These are phyloP conservation scores for Drosophila suboccidentalis DNA, from an alignment of 2,888 invertebrate species.

Conservation along the genomic window DNA sequence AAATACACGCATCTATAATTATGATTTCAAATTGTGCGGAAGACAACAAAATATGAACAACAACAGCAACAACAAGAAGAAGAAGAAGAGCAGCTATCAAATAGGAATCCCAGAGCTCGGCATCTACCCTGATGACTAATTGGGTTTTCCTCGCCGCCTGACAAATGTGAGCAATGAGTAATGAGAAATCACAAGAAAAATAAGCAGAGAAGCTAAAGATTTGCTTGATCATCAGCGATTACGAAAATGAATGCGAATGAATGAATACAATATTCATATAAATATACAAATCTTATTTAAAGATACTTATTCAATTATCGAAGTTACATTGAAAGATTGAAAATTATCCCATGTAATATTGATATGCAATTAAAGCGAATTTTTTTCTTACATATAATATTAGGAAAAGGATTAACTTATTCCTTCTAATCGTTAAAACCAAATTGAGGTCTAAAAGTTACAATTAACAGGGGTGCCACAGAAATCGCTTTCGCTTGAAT, in stretches of 20 bases:
- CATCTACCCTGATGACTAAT: conserved; percentile 72
- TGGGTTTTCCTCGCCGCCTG: conserved; percentile 76
- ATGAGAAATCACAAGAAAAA: conserved; percentile 42
- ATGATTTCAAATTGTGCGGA: conserved; percentile 44
- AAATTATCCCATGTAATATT: too few relatives aligned
- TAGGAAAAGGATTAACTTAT: neutral
- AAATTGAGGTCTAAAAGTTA: neutral
- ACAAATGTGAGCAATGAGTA: conserved; percentile 58
- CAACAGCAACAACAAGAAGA: conserved; percentile 27
- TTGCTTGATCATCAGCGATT: conserved; percentile 13
- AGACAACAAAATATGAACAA: conserved; percentile 39
- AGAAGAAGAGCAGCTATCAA: conserved; percentile 25
- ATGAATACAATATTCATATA: neutral
- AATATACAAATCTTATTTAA: neutral
- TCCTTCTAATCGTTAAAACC: neutral
- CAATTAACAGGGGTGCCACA: too few relatives aligned
- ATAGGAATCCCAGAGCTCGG: conserved; percentile 34
- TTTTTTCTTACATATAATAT: neutral
- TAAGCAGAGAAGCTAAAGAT: conserved; percentile 8
- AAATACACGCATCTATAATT: conserved; percentile 60
- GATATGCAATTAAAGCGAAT: too few relatives aligned
- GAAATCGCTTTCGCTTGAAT: too few relatives aligned
- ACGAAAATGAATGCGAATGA: neutral
- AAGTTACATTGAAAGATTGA: too few relatives aligned
- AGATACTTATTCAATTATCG: too few relatives aligned